Conservation (phyloP, 2,797 vertebrate species). For the Peromyscus aztecus region DNA sequence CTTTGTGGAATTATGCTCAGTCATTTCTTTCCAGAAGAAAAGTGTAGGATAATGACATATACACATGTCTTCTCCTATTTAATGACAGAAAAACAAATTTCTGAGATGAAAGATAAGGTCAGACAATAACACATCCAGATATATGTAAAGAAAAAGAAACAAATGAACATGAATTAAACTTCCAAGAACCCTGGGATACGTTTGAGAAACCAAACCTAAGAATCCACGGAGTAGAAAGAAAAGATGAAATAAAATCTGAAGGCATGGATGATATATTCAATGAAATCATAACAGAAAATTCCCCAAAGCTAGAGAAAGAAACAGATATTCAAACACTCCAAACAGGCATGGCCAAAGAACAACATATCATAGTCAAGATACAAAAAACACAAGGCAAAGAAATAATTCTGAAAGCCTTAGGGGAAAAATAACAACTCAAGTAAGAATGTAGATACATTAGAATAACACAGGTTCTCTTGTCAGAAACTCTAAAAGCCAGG, state of each 20-base stretch:
- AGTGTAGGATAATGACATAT: neutral
- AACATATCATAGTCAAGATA: neutral
- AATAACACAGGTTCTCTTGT: neutral
- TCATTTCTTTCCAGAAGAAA: neutral
- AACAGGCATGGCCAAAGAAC: neutral
- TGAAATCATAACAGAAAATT: neutral
- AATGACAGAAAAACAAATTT: neutral
- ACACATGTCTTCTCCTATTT: neutral
- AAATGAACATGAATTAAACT: neutral
- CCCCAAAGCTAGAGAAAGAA: neutral
- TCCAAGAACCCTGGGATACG: neutral
- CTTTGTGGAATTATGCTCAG: neutral
- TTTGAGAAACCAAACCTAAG: neutral
- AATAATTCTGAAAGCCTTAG: neutral
- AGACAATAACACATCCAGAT: no score
- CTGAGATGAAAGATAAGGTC: neutral
- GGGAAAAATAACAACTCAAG: neutral
- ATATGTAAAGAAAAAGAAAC: neutral
- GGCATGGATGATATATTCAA: neutral
- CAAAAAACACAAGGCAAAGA: neutral
- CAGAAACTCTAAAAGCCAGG: neutral
- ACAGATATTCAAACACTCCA: neutral
- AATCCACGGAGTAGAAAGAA: neutral
- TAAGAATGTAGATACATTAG: neutral
- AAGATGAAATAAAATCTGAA: neutral